Conservation (phyloP, 2,888 invertebrate genomes). For the Patella ulyssiponensis region DNA sequence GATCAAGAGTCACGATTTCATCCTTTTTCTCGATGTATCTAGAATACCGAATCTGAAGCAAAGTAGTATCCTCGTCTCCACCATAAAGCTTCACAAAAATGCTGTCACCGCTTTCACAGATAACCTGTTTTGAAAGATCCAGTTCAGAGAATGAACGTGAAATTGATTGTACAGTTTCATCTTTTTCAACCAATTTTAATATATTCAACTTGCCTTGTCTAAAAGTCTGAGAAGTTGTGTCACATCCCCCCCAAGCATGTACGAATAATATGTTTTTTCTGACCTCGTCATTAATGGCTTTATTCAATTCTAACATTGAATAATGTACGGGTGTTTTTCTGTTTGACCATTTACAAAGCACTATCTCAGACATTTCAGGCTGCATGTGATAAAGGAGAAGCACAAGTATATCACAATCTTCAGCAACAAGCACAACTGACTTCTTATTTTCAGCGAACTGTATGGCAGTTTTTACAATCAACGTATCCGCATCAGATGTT, state of each 20-base stretch:
- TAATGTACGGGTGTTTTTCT: background rate
- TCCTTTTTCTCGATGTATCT: background rate
- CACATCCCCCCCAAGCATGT: background rate
- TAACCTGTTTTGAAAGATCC: too few relatives aligned
- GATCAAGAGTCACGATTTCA: background rate
- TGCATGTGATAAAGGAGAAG: background rate
- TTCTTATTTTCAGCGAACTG: background rate
- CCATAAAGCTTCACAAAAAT: too few relatives aligned
- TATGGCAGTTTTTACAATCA: slow-evolving; percentile 1
- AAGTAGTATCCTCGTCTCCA: background rate
- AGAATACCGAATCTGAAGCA: background rate
- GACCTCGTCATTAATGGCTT: background rate
- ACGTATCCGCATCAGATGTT: background rate
- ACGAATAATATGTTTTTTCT: background rate
- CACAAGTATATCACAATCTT: background rate
- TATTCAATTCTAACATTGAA: background rate
- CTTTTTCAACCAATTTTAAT: background rate
- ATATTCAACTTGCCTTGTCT: background rate
- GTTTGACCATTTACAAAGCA: background rate
- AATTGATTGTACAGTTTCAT: background rate
- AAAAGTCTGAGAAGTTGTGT: background rate
- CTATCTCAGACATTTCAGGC: background rate
- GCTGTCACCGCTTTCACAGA: too few relatives aligned
- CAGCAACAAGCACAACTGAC: background rate
- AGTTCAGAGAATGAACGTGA: too few relatives aligned